Base-by-base conservation (phyloP, 30 jellyfish, hydroid and myxozoan species). In the Hydractinia echinata region DNA sequence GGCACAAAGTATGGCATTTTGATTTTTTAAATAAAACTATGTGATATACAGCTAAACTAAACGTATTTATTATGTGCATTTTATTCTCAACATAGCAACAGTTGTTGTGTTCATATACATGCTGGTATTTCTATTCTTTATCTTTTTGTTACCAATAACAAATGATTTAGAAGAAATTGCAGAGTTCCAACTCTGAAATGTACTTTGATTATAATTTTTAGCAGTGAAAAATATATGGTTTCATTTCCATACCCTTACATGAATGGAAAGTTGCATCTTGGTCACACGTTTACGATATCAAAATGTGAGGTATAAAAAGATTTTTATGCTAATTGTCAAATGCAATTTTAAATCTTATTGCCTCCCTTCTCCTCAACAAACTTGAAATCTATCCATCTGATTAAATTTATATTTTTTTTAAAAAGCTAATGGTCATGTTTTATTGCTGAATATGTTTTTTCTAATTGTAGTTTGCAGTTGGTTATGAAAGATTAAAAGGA, bases 171-270 rank as follows among this genome's bases (percentile, higher is more conserved):
- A 30, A 30, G 44, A 30, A 30, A 30, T 30, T 30, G 44, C 44
- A 30, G 44, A 30, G 44, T 30, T 30, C 44, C 2, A 30, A 30
- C 2, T 30, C 2, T 30, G 2, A 30, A 30, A 30, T 30, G 44
- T 30, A 30, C 44, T 30, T 30, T 30, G 44, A 30, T 30, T 30
- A 30, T 15, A 73, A 76, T 76, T 77, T 77, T 4, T 72, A 93
- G 97, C 67, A 55, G 71, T 68, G 94, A 77, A 76, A 95, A 95
- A 51, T 95, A 81, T 83, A 70, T 95, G 79, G 99, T 84, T 56
- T 85, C 99, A 4, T 95, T 95, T 79, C 99, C 99, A 20, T 95
- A 89, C 67, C 99, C 99, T 39, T 95, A 95, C 88, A 95, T 95
- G 99, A 95, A 95, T 89, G 99, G 99, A 7, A 67, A 96, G 39